Percentiles rank a stretch among this genome's conserved stretches.
Conservation (phyloP, 2,888 invertebrate species). For the Mimas tiliae region DNA sequence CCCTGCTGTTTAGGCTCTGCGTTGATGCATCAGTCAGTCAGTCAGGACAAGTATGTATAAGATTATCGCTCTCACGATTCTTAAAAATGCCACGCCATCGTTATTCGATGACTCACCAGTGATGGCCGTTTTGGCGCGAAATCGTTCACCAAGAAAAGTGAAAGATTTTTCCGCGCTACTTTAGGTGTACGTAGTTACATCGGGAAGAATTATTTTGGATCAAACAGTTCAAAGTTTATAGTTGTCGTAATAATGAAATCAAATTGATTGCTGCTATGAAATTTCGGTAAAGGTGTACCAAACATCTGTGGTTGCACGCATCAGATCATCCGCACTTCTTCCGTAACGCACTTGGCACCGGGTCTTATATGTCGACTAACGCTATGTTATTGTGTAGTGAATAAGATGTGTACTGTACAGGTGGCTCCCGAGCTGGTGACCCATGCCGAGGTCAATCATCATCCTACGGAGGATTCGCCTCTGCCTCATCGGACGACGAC, state of each 20-base stretch:
- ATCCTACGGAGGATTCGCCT: slow-evolving; percentile 84
- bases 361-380: slow-evolving; percentile 24
- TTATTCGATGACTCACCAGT: neutral
- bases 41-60: too few species aligned
- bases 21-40: too few species aligned
- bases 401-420: slow-evolving; percentile 43
- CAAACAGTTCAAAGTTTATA: neutral
- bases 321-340: slow-evolving; percentile 24
- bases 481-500: slow-evolving; percentile 85
- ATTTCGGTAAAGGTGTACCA: neutral
- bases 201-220: too few species aligned
- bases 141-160: too few species aligned
- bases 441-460: slow-evolving; percentile 85
- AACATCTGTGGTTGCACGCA: slow-evolving; percentile 18
- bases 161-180: too few species aligned
- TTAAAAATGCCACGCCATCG: too few species aligned
- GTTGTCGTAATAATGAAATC: neutral
- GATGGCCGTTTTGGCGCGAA: neutral
- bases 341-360: slow-evolving; percentile 26
- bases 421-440: slow-evolving; percentile 79
- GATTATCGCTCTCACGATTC: too few species aligned
- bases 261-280: neutral
- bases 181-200: neutral
- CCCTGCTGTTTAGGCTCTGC: too few species aligned
- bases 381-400: neutral